Percentiles rank a stretch among this genome's conserved stretches.
These are phyloP conservation scores for Aporophyla nigra DNA, from an alignment of 2,888 invertebrate genomes.

Conservation along the genomic window DNA sequence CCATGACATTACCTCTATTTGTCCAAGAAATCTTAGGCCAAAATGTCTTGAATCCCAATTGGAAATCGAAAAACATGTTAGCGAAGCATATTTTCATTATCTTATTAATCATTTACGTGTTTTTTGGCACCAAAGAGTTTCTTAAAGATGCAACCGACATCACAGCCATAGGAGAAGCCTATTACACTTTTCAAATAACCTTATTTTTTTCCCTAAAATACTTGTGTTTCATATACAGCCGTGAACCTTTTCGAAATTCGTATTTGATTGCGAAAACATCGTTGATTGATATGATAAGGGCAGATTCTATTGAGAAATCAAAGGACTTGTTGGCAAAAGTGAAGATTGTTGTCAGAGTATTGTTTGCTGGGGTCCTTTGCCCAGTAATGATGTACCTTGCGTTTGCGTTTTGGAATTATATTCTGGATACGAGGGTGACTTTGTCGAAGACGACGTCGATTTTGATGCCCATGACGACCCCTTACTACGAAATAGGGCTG, in stretches of 20 bases:
- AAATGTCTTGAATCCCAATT: conserved; percentile 79
- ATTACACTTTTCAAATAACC: conserved; percentile 76
- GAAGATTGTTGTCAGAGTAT: conserved; percentile 64
- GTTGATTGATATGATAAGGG: conserved; percentile 70
- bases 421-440: conserved; percentile 72
- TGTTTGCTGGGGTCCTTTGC: conserved; percentile 67
- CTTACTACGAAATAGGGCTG: conserved; percentile 80
- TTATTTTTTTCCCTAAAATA: conserved; percentile 72
- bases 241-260: conserved; percentile 70
- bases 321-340: conserved; percentile 65
- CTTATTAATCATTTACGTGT: conserved; percentile 74
- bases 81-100: conserved; percentile 70
- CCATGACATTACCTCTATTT: conserved; percentile 69
- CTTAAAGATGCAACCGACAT: conserved; percentile 69
- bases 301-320: conserved; percentile 62
- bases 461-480: conserved; percentile 80
- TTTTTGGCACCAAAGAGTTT: conserved; percentile 77
- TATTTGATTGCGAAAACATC: conserved; percentile 76
- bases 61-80: conserved; percentile 75
- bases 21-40: conserved; percentile 77
- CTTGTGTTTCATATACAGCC: conserved; percentile 69
- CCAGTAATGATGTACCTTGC: conserved; percentile 73
- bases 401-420: conserved; percentile 75
- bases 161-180: conserved; percentile 75
- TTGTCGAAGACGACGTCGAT: conserved; percentile 78